Evolutionary conservation across 2,888 invertebrate species (phyloP), one percentile per base, ranked within the genome.

Genomic region (Pachycephus smyrnensis): DNA sequence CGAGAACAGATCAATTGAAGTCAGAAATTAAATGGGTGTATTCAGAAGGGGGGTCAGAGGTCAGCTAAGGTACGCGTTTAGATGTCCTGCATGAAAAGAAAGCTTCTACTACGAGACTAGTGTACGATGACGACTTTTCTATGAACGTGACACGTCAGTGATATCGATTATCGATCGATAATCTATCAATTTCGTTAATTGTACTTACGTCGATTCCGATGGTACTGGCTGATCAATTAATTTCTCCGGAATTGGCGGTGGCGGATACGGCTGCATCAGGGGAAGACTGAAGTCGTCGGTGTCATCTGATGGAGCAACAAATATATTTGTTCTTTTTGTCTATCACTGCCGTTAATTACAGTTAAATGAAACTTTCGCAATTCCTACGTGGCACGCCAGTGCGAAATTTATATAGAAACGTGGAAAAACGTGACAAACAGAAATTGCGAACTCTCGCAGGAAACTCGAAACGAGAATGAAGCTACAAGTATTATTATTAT

Each of bases 171-270:
- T 32, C 68, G 37, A 15, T 71, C 23, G 23, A 55, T 23, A 15
- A 15, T 23, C 40, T 1, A 15, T 23, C 15, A 6, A 40, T 40
- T 40, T 6, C 23, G 15, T 55, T 55, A 55, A 23, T 23, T 23
- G 77, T 85, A 94, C 96, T 95, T 94, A 96, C 96, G 96, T 96
- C 88, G 96, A 95, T 90, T 96, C 96, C 0, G 96, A 95, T 0
- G 96, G 96, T 3, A 95, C 94, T 75, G 95, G 94, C 31, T 95
- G 95, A 82, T 95, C 95, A 73, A 96, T 94, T 30, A 96, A 93
- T 81, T 94, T 93, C 88, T 96, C 95, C 0, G 95, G 95, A 79
- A 94, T 94, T 79, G 94, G 94, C 1, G 94, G 93, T 23, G 94
- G 94, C 6, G 95, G 95, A 85, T 96, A 95, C 0, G 94, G 94